Evolutionary conservation across 2,113 vertebrate species (phyloP).

Genomic region (Pygoscelis adeliae): DNA sequence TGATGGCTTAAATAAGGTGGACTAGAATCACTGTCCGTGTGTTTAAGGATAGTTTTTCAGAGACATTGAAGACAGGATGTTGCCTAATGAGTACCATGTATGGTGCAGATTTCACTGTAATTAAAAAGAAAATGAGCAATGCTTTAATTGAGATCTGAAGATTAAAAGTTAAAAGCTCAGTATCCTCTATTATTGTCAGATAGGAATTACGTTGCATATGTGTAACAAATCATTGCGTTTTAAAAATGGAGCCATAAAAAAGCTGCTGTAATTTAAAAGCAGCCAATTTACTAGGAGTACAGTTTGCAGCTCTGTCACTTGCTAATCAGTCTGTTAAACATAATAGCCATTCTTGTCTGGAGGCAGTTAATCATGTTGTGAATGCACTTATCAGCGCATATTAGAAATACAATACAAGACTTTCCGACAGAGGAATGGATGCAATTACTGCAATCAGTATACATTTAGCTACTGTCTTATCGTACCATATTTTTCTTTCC

Average conservation of each 20-base stretch:
- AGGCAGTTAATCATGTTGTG: constrained; percentile 76
- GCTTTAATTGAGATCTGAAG: constrained; percentile 58
- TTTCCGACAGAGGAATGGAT: constrained; percentile 55
- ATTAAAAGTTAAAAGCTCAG: constrained; percentile 49
- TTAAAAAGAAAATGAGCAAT: constrained; percentile 64
- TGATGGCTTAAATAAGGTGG: not conserved
- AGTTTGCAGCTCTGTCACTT: constrained; percentile 55
- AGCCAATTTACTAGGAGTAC: constrained; percentile 58
- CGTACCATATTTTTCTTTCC: not conserved
- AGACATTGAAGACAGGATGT: not conserved
- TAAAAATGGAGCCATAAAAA: constrained; percentile 60
- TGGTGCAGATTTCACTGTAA: constrained; percentile 24
- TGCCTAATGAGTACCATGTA: not conserved
- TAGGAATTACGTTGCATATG: constrained; percentile 19
- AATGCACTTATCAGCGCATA: constrained; percentile 71
- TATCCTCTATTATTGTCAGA: constrained; percentile 48
- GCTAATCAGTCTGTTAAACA: constrained; percentile 75
- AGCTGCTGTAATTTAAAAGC: constrained; percentile 68
- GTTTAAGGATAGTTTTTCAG: not conserved
- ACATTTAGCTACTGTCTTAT: constrained; percentile 63
- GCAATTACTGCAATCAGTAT: constrained; percentile 72
- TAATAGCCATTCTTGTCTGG: constrained; percentile 74
- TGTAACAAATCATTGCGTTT: constrained; percentile 63
- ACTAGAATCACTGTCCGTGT: not conserved
- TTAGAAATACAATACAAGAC: constrained; percentile 69